These are phyloP conservation scores for Leptopilina syphax DNA, from an alignment of 2,888 invertebrate genomes.

Conservation along the genomic window DNA sequence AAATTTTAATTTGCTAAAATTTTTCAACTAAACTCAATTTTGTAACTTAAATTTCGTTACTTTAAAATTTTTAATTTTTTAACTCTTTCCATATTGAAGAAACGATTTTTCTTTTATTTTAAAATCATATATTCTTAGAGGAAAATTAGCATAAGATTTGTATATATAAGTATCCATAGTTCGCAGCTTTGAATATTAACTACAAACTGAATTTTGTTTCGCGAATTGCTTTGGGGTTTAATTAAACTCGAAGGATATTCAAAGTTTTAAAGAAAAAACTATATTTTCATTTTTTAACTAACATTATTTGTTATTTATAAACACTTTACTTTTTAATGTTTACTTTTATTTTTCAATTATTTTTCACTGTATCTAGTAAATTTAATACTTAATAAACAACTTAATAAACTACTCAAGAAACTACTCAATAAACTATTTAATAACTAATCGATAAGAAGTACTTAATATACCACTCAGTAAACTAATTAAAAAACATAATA, in stretches of 20 bases:
- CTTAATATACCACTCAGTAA: too few relatives aligned
- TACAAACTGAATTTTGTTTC: conserved; percentile 1
- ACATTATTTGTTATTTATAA: background rate
- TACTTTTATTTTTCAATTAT: too few relatives aligned
- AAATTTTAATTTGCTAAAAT: too few relatives aligned
- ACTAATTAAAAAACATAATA: too few relatives aligned
- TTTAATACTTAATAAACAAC: too few relatives aligned
- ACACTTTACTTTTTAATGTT: background rate
- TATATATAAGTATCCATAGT: background rate
- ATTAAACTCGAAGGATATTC: background rate
- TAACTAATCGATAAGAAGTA: too few relatives aligned
- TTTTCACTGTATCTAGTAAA: too few relatives aligned
- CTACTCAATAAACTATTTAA: too few relatives aligned
- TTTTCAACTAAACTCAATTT: too few relatives aligned
- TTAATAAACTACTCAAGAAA: too few relatives aligned
- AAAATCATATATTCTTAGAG: background rate
- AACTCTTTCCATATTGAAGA: background rate
- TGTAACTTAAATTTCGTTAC: too few relatives aligned
- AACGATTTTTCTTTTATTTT: background rate
- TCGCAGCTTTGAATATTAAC: background rate
- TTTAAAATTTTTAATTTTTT: background rate
- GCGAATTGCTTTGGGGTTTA: conserved; percentile 9
- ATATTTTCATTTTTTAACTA: background rate
- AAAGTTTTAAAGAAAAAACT: background rate
- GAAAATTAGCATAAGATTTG: background rate